Evolutionary conservation across 2,888 invertebrate species (phyloP).

Genomic region (Xanthorhoe designata): DNA sequence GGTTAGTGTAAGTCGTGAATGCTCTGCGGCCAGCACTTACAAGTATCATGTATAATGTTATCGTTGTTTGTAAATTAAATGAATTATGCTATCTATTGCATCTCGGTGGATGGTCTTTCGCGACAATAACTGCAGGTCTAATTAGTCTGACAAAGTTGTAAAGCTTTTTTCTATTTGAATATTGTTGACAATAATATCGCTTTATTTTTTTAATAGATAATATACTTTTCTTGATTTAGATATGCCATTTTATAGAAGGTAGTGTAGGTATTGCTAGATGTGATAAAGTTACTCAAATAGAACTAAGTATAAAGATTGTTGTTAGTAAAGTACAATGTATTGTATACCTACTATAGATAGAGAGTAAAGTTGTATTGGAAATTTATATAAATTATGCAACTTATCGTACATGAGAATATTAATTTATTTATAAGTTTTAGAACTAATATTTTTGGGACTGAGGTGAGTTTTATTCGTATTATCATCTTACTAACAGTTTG

Average conservation of each 20-base stretch:
- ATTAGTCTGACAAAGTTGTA: constrained; percentile 2
- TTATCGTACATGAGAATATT: constrained; percentile 5
- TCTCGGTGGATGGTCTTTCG: background rate
- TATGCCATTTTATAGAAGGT: constrained; percentile 10
- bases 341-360: constrained; percentile 15
- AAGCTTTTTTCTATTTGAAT: background rate
- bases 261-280: constrained; percentile 19
- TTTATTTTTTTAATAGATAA: constrained; percentile 13
- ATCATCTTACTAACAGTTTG: background rate
- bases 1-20: constrained; percentile 6
- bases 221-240: constrained; percentile 3
- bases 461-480: constrained; percentile 19
- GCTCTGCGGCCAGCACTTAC: constrained; percentile 20
- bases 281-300: constrained; percentile 17
- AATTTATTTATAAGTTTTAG: constrained; percentile 10
- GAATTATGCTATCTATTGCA: background rate
- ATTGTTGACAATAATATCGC: constrained; percentile 21
- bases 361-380: constrained; percentile 16
- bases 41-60: constrained; percentile 10
- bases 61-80: background rate
- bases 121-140: constrained; percentile 1
- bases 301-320: constrained; percentile 27
- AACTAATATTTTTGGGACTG: constrained; percentile 7
- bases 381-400: constrained; percentile 22
- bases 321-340: constrained; percentile 21